phyloP scores from a whole-genome alignment of 2,113 vertebrate genomes.

The Hystrix brachyura region DNA sequence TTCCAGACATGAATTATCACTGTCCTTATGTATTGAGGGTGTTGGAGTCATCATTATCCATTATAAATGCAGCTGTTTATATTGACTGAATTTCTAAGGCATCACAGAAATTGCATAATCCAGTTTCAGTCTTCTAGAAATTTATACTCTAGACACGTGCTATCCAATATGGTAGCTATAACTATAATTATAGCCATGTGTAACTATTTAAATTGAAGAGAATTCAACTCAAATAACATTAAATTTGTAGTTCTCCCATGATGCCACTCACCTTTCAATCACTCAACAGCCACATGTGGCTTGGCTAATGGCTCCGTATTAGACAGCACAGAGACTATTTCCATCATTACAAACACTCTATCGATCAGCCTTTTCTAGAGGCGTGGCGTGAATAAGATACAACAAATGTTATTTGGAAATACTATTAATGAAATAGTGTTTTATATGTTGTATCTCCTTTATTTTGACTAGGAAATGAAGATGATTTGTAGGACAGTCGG shows the following conservation, averaged over 20 bases:
- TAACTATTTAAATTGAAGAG: background rate
- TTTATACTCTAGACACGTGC: background rate
- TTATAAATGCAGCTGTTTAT: constrained; percentile 42
- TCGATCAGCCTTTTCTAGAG: background rate
- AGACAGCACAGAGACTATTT: background rate
- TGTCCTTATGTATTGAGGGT: constrained; percentile 65
- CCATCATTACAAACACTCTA: background rate
- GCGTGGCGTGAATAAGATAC: background rate
- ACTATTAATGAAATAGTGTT: background rate
- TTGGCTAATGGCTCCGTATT: background rate
- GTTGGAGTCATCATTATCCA: constrained; percentile 52
- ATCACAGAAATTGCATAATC: background rate
- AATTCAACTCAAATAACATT: background rate
- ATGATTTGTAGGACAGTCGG: background rate
- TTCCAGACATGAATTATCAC: constrained; percentile 47
- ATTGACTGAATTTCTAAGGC: constrained; percentile 40
- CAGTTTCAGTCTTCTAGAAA: background rate
- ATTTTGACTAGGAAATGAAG: background rate
- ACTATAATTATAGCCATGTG: no score
- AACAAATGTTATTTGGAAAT: background rate
- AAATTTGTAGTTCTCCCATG: background rate
- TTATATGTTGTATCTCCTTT: background rate
- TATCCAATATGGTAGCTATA: background rate
- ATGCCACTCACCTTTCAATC: background rate
- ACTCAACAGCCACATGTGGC: background rate